These are phyloP conservation scores for Apodemia arnacis DNA, from an alignment of 2,888 invertebrate species.

Conservation along the genomic window DNA sequence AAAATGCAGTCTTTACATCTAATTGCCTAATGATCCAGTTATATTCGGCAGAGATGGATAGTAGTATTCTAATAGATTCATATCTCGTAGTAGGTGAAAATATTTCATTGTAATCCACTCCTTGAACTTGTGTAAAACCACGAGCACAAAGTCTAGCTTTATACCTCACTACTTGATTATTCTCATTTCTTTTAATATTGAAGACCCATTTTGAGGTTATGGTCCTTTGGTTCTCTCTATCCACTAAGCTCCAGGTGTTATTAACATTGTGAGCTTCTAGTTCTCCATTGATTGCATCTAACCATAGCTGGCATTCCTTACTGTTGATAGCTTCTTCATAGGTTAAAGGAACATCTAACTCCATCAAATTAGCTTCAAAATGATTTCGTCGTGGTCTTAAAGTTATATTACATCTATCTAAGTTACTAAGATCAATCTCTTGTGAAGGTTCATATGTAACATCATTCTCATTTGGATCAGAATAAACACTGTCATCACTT, in stretches of 20 bases:
- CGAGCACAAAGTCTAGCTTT: slow-evolving; percentile 46
- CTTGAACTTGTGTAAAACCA: slow-evolving; percentile 38
- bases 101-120: slow-evolving; percentile 34
- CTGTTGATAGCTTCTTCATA: slow-evolving; percentile 10
- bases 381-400: neutral
- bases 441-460: neutral
- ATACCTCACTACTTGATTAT: slow-evolving; percentile 29
- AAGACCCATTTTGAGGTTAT: slow-evolving; percentile 39
- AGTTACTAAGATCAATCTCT: neutral
- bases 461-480: slow-evolving; percentile 21
- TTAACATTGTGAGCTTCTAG: neutral
- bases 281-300: slow-evolving; percentile 12
- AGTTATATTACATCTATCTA: neutral
- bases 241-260: slow-evolving; percentile 15
- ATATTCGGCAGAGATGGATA: slow-evolving; percentile 18
- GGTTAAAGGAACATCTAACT: neutral
- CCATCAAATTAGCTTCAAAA: neutral
- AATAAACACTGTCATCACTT: neutral
- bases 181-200: slow-evolving; percentile 24
- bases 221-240: slow-evolving; percentile 12
- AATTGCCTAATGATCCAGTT: slow-evolving; percentile 19
- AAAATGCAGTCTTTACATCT: neutral
- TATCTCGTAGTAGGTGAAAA: slow-evolving; percentile 44
- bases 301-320: neutral
- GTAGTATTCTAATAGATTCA: slow-evolving; percentile 46